These are phyloP conservation scores for Protodeltote pygarga DNA, from an alignment of 2,888 invertebrate genomes.

Conservation along the genomic window DNA sequence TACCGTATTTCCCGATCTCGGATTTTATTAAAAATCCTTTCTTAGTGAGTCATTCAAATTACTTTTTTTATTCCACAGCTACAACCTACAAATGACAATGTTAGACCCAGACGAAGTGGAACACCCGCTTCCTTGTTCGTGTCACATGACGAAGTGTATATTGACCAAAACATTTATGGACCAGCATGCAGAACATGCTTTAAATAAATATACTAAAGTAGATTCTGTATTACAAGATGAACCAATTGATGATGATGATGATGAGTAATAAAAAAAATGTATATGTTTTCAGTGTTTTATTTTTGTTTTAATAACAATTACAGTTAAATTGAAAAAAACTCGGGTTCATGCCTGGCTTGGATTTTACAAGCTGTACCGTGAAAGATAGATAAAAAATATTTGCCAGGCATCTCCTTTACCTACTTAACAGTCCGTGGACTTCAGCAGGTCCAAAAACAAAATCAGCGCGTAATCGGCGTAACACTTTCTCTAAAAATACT, in stretches of 20 bases:
- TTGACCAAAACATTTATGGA: conserved; percentile 88
- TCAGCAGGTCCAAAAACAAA: no score
- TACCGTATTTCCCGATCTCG: no score
- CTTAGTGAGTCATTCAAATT: neutral
- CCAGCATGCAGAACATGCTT: conserved; percentile 70
- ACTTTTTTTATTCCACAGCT: conserved; percentile 71
- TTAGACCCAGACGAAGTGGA: conserved; percentile 89
- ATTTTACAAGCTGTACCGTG: no score
- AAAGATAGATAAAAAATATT: no score
- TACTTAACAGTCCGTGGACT: no score
- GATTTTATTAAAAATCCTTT: conserved; percentile 1
- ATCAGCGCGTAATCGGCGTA: no score
- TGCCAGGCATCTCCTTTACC: no score
- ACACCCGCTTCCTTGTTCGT: conserved; percentile 93
- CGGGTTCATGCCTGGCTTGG: neutral
- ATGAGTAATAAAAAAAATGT: conserved; percentile 32
- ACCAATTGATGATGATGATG: conserved; percentile 52
- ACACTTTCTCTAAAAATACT: no score
- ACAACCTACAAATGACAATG: conserved; percentile 90
- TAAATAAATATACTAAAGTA: conserved; percentile 27
- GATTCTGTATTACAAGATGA: conserved; percentile 57
- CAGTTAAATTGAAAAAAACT: neutral
- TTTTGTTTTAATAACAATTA: conserved; percentile 16
- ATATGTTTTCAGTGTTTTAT: neutral
- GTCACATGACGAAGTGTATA: conserved; percentile 93